A percentile compares a stretch with the other conserved stretches of the same genome.
phyloP scores from a whole-genome alignment of 1,140 invertebrate species.

The Drosophila persimilis region DNA sequence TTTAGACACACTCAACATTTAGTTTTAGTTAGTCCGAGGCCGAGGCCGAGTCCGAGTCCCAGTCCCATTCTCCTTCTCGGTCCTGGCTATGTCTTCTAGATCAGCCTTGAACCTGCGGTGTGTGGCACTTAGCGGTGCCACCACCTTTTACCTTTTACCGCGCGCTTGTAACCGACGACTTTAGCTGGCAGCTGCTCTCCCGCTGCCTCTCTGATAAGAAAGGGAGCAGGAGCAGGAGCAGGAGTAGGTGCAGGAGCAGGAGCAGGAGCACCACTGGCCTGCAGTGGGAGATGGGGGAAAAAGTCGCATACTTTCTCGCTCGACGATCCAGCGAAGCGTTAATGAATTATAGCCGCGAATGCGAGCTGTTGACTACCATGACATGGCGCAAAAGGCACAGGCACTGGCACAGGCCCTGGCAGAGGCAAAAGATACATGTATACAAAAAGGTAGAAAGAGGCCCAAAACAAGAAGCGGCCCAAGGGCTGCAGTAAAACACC shows the following conservation, averaged over 20 bases:
- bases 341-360: slow-evolving; percentile 78
- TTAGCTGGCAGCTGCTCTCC: slow-evolving; percentile 52
- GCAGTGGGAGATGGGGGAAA: slow-evolving; percentile 29
- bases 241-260: background rate
- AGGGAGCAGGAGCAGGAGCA: background rate
- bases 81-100: no score
- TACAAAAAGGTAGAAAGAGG: no score
- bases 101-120: no score
- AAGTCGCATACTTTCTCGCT: slow-evolving; percentile 74
- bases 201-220: slow-evolving; percentile 31
- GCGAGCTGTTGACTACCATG: slow-evolving; percentile 45
- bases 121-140: background rate
- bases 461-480: slow-evolving; percentile 18
- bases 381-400: slow-evolving; percentile 26
- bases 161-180: slow-evolving; percentile 26
- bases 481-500: slow-evolving; percentile 62
- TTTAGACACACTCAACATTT: no score
- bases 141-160: slow-evolving; percentile 31
- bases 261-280: no score
- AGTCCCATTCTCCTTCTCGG: no score
- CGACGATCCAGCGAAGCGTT: slow-evolving; percentile 70
- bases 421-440: no score
- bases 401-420: no score
- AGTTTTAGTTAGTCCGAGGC: no score
- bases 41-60: no score